These are phyloP conservation scores for Cinclus cinclus DNA, from an alignment of 2,113 vertebrate genomes.

Conservation along the genomic window DNA sequence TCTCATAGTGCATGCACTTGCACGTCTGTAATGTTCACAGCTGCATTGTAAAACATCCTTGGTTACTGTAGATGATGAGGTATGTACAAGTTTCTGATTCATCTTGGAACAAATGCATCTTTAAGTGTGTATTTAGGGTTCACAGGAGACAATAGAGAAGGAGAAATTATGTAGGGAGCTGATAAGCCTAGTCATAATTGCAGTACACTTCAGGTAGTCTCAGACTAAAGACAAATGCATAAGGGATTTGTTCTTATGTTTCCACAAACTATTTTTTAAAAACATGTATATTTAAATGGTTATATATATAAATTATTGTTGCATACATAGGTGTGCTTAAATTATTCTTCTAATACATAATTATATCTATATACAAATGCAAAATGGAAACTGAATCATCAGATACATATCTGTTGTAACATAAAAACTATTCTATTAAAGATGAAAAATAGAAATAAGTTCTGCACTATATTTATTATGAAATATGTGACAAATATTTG, in stretches of 20 bases:
- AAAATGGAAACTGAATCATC: neutral
- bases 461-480: neutral
- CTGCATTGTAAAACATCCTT: neutral
- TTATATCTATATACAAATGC: neutral
- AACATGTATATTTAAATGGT: neutral
- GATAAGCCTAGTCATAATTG: neutral
- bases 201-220: neutral
- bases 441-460: neutral
- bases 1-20: rapidly evolving
- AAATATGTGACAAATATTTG: neutral
- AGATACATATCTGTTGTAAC: neutral
- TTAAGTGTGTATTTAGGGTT: neutral
- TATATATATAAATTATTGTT: neutral
- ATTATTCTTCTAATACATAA: neutral
- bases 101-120: neutral
- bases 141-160: neutral
- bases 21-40: neutral
- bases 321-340: neutral
- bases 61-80: neutral
- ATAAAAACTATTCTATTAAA: neutral
- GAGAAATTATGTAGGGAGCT: neutral
- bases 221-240: neutral
- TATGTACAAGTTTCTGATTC: neutral
- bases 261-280: neutral
- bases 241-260: neutral